Conservation (phyloP, 2,888 invertebrate genomes). For the Drosophila barbarae region DNA sequence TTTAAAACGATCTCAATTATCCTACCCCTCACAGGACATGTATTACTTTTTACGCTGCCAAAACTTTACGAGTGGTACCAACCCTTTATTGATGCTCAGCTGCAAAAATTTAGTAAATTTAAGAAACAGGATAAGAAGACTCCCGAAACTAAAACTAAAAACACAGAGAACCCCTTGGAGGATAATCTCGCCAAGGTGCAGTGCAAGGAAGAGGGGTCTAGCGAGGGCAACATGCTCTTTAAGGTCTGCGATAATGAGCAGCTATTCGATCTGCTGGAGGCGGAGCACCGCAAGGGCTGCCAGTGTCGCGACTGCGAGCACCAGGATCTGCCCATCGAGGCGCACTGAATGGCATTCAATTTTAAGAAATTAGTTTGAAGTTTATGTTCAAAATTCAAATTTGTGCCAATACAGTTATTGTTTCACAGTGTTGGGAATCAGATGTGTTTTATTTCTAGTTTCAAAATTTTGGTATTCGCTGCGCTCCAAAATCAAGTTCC, state of each 20-base stretch:
- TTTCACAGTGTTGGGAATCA: constrained; percentile 11
- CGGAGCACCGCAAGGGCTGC: constrained; percentile 32
- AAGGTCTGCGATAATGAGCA: constrained; percentile 21
- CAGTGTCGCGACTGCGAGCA: constrained; percentile 31
- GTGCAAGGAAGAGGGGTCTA: background rate
- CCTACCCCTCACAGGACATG: background rate
- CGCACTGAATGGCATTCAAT: background rate
- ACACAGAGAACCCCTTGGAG: background rate
- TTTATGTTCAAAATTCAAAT: constrained; percentile 23
- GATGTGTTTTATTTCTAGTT: constrained; percentile 1
- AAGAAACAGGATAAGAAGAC: background rate
- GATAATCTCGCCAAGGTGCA: background rate
- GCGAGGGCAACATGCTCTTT: constrained; percentile 7
- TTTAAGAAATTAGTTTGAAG: background rate
- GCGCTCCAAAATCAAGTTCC: constrained; percentile 11
- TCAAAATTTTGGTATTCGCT: background rate
- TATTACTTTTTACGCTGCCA: constrained; percentile 32
- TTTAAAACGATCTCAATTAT: background rate
- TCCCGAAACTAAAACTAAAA: background rate
- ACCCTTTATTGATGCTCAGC: constrained; percentile 10
- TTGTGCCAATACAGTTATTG: constrained; percentile 8
- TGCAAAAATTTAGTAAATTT: constrained; percentile 4
- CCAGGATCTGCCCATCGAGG: constrained; percentile 22
- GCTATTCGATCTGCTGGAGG: constrained; percentile 22
- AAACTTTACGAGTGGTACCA: constrained; percentile 36